Conservation (phyloP, 2,888 invertebrate species). For the Brassicogethes aeneus region DNA sequence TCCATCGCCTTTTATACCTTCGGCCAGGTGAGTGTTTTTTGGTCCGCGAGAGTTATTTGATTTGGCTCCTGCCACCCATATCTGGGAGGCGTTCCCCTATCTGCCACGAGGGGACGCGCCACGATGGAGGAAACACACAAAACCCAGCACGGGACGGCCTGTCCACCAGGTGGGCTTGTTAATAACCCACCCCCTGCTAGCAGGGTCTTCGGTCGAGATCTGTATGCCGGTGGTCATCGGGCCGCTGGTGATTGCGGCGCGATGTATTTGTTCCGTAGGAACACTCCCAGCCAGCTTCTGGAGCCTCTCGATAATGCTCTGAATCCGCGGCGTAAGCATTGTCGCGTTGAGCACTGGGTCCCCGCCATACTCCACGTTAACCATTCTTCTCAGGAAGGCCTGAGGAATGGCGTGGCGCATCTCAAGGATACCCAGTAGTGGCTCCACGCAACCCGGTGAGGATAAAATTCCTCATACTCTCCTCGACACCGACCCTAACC, state of each 20-base stretch:
- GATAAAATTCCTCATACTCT: slow-evolving; percentile 5
- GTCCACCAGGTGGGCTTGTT: slow-evolving; percentile 18
- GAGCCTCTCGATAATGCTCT: neutral
- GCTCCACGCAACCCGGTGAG: slow-evolving; percentile 4
- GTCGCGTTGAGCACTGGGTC: neutral
- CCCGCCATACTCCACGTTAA: neutral
- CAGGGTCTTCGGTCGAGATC: slow-evolving; percentile 4
- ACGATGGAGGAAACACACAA: too few relatives aligned
- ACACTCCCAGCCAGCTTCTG: neutral
- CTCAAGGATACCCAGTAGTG: slow-evolving; percentile 10
- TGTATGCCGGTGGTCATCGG: slow-evolving; percentile 1
- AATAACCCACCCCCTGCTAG: slow-evolving; percentile 5
- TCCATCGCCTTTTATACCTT: too few relatives aligned
- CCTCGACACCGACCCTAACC: slow-evolving; percentile 7
- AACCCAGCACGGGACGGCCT: too few relatives aligned
- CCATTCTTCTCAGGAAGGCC: neutral
- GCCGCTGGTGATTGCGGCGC: neutral
- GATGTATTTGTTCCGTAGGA: slow-evolving; percentile 1
- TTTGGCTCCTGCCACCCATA: too few relatives aligned
- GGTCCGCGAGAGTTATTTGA: too few relatives aligned
- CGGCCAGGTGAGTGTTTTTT: too few relatives aligned
- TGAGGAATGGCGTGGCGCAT: slow-evolving; percentile 8
- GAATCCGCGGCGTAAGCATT: neutral
- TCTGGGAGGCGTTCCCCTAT: too few relatives aligned
- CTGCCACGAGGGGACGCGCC: too few relatives aligned